A percentile compares a stretch with the other conserved stretches of the same genome.
Evolutionary conservation across 2,113 vertebrate species (phyloP).

Genomic region (Pampusana beccarii): DNA sequence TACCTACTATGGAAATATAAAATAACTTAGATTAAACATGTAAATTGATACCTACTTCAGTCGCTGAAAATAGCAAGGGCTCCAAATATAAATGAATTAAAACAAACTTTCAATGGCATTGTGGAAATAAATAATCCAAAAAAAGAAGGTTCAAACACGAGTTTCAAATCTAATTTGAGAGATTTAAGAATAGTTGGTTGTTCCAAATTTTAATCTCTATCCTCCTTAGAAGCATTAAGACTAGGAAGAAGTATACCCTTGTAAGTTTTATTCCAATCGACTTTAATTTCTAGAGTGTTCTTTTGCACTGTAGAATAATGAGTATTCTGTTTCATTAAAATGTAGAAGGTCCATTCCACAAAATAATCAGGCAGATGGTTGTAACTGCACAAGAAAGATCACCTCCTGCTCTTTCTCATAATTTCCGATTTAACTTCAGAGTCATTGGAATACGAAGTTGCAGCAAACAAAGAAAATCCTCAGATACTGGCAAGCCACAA

Average conservation of each 20-base stretch:
- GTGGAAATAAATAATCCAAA: neutral
- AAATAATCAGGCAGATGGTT: neutral
- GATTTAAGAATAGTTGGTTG: neutral
- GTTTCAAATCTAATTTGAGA: neutral
- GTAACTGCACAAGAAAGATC: neutral
- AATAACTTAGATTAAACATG: rapidly evolving
- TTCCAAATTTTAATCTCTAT: neutral
- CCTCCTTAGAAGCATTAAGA: neutral
- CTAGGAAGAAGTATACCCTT: neutral
- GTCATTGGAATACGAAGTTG: neutral
- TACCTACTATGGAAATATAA: neutral
- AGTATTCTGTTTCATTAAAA: neutral
- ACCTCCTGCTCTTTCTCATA: neutral
- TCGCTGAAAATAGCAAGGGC: neutral
- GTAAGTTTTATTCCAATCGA: neutral
- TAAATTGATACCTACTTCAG: neutral
- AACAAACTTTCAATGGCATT: neutral
- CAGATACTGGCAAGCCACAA: neutral
- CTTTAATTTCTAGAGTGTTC: neutral
- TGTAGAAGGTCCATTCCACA: neutral
- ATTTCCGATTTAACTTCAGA: neutral
- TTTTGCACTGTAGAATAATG: neutral
- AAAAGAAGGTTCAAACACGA: neutral
- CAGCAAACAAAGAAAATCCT: neutral
- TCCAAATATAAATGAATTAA: neutral